Evolutionary conservation across 2,888 invertebrate genomes (phyloP).

Genomic region (Steromphala cineraria): DNA sequence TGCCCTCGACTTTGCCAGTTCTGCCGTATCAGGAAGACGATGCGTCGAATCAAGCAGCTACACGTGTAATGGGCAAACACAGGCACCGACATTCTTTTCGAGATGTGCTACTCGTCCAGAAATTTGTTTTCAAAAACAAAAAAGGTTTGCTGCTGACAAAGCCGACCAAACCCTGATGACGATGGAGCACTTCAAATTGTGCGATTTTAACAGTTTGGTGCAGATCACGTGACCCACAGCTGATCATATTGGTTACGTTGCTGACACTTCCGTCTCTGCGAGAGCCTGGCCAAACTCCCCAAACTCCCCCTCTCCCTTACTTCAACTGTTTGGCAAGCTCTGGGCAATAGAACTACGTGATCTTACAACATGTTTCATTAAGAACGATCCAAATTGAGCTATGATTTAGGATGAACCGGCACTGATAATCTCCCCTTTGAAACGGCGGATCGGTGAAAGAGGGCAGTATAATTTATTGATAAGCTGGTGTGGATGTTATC

Average conservation of each 20-base stretch:
- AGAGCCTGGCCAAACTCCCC: neutral
- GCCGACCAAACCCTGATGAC: neutral
- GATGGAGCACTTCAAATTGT: conserved; percentile 12
- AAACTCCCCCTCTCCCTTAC: neutral
- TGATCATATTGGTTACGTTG: conserved; percentile 19
- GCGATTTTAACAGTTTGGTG: conserved; percentile 21
- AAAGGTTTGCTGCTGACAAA: conserved; percentile 6
- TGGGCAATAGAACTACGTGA: neutral
- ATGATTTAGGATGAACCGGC: neutral
- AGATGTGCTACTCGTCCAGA: neutral
- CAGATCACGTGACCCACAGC: conserved; percentile 20
- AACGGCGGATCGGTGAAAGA: neutral
- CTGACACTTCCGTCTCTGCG: conserved; percentile 15
- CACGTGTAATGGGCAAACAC: neutral
- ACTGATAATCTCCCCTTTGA: neutral
- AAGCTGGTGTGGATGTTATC: conserved; percentile 49
- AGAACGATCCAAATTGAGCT: neutral
- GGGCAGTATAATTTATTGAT: conserved; percentile 48
- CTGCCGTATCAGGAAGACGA: neutral
- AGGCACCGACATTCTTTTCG: neutral
- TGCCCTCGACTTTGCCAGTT: neutral
- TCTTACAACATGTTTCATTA: neutral
- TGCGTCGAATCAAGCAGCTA: neutral
- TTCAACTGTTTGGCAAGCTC: neutral
- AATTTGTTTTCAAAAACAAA: conserved; percentile 12